Evolutionary conservation across 2,797 vertebrate genomes (phyloP).

Genomic region (Coranthus polyacanthus): DNA sequence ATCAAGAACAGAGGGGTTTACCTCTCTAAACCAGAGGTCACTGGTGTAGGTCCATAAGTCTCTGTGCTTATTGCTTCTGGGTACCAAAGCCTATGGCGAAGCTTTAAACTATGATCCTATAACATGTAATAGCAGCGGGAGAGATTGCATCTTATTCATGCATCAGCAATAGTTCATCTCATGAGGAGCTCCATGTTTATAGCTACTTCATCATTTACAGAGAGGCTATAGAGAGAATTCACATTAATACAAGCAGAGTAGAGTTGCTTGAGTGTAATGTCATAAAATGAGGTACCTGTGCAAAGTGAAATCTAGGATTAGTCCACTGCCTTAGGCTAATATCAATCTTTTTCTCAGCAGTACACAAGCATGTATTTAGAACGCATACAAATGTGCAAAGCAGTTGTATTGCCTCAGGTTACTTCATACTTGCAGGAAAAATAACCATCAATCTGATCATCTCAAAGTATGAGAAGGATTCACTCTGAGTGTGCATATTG

Average conservation of each 20-base stretch:
- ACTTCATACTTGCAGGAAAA: constrained; percentile 41
- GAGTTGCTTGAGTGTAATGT: constrained; percentile 47
- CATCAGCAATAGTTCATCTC: constrained; percentile 27
- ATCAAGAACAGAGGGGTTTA: neutral
- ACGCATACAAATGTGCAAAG: constrained; percentile 62
- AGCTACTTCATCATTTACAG: constrained; percentile 39
- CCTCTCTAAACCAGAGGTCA: neutral
- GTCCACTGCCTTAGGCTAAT: constrained; percentile 57
- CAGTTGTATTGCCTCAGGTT: constrained; percentile 60
- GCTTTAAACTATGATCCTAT: constrained; percentile 33
- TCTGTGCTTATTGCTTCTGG: constrained; percentile 10
- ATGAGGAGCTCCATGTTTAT: constrained; percentile 34
- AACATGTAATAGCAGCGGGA: constrained; percentile 16
- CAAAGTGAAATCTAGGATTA: constrained; percentile 42
- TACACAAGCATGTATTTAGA: constrained; percentile 60
- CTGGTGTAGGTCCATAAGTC: neutral
- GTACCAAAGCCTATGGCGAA: neutral
- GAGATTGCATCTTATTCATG: constrained; percentile 45
- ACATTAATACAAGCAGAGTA: constrained; percentile 35
- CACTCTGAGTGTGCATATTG: neutral
- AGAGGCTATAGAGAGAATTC: constrained; percentile 22
- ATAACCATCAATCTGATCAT: constrained; percentile 26
- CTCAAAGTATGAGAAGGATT: constrained; percentile 22
- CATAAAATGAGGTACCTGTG: constrained; percentile 63
- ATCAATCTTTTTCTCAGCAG: constrained; percentile 52